Percentiles rank a stretch among this genome's conserved stretches.
Evolutionary conservation across 2,888 invertebrate species (phyloP).

Genomic region (Idaea dimidiata): DNA sequence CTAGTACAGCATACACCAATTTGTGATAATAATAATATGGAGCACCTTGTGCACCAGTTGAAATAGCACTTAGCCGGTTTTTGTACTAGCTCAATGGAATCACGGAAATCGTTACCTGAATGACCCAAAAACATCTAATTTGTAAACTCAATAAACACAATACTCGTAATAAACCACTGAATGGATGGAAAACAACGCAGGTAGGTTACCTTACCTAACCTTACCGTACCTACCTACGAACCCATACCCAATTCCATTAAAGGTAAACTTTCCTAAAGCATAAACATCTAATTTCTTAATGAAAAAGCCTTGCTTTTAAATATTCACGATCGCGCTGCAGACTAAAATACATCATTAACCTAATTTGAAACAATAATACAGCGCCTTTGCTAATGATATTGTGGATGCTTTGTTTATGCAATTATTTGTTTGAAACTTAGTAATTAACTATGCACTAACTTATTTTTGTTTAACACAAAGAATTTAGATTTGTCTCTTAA

Average conservation of each 20-base stretch:
- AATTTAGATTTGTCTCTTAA: too few species aligned
- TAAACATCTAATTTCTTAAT: slow-evolving; percentile 32
- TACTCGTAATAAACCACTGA: not conserved
- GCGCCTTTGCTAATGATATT: slow-evolving; percentile 33
- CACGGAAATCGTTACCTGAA: not conserved
- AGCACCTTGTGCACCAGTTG: not conserved
- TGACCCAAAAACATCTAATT: not conserved
- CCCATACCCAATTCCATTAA: slow-evolving; percentile 1
- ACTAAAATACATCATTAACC: slow-evolving; percentile 45
- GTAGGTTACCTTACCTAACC: not conserved
- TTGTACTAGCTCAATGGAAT: not conserved
- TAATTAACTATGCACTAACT: too few species aligned
- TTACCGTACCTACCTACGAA: not conserved
- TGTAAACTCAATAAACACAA: not conserved
- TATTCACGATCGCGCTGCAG: slow-evolving; percentile 37
- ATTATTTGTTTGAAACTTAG: too few species aligned
- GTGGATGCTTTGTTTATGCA: slow-evolving; percentile 7
- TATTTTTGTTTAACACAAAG: too few species aligned
- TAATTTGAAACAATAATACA: slow-evolving; percentile 34
- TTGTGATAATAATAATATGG: not conserved
- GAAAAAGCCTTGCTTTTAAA: slow-evolving; percentile 39
- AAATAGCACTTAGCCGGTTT: not conserved
- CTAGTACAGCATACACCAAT: too few species aligned
- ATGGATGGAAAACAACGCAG: not conserved
- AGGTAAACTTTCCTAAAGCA: not conserved